Evolutionary conservation across 37 sponge, comb jelly and placozoan species (phyloP).

Genomic region (Hexactinellida sp.): DNA sequence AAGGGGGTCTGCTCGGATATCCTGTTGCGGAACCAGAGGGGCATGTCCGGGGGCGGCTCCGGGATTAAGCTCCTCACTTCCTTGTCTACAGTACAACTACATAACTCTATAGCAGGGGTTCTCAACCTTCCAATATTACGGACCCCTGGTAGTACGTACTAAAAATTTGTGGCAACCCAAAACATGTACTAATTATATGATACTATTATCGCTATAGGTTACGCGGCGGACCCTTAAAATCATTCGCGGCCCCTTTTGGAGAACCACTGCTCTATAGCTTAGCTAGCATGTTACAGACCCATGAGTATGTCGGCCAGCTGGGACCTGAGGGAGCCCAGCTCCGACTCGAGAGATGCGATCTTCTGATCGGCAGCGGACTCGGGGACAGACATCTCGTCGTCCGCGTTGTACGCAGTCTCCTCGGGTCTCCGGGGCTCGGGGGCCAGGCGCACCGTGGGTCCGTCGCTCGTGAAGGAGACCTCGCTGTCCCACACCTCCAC

Average conservation of each 20-base stretch:
- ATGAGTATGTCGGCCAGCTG: not conserved
- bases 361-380: not conserved
- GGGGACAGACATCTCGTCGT: not conserved
- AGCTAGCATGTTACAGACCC: too few relatives aligned
- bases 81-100: not conserved
- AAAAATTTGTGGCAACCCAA: too few relatives aligned
- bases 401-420: not conserved
- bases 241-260: too few relatives aligned
- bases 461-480: not conserved
- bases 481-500: slow-evolving; percentile 16
- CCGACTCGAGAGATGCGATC: not conserved
- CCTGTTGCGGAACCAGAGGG: not conserved
- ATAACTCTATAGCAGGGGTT: not conserved
- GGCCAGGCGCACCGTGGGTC: not conserved
- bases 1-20: not conserved
- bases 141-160: too few relatives aligned
- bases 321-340: not conserved
- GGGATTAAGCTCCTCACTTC: not conserved
- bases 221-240: too few relatives aligned
- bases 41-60: not conserved
- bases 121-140: too few relatives aligned
- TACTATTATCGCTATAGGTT: too few relatives aligned
- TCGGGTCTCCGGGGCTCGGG: not conserved
- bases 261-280: too few relatives aligned
- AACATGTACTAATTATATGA: too few relatives aligned